These are phyloP conservation scores for Diploptera punctata DNA, from an alignment of 2,888 invertebrate genomes.

Conservation along the genomic window DNA sequence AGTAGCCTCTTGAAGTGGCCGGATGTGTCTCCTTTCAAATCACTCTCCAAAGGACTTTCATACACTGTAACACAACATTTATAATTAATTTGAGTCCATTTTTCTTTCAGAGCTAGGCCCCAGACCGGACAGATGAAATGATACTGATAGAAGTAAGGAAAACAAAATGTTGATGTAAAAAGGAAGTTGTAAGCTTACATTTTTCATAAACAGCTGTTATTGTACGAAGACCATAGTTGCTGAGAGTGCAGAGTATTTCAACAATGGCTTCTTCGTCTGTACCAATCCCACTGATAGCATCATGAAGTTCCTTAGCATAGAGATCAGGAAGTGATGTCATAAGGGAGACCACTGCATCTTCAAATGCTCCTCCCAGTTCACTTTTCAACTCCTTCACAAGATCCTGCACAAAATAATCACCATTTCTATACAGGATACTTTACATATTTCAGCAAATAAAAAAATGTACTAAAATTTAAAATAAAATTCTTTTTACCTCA, in stretches of 20 bases:
- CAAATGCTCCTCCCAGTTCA: slow-evolving; percentile 60
- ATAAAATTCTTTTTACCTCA: no score
- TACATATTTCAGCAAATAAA: no score
- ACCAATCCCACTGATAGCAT: slow-evolving; percentile 58
- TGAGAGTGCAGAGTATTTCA: slow-evolving; percentile 59
- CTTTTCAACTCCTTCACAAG: slow-evolving; percentile 55
- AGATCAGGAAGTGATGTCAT: slow-evolving; percentile 58
- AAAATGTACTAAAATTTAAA: no score
- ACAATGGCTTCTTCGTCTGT: slow-evolving; percentile 58
- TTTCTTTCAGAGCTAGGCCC: no score
- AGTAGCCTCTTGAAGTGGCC: slow-evolving; percentile 62
- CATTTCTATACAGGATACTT: no score
- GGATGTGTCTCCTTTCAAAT: slow-evolving; percentile 60
- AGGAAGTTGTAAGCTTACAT: no score
- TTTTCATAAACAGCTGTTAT: slow-evolving; percentile 51
- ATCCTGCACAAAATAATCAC: no score
- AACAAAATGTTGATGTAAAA: no score
- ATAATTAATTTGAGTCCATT: no score
- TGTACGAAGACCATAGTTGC: slow-evolving; percentile 55
- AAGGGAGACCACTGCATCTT: slow-evolving; percentile 58
- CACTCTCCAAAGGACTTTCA: slow-evolving; percentile 54
- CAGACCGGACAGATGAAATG: no score
- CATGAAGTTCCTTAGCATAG: slow-evolving; percentile 58
- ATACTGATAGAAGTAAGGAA: no score
- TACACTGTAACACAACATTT: slow-evolving; percentile 55